These are phyloP conservation scores for Characodon lateralis DNA, from an alignment of 2,797 vertebrate species.

Conservation along the genomic window DNA sequence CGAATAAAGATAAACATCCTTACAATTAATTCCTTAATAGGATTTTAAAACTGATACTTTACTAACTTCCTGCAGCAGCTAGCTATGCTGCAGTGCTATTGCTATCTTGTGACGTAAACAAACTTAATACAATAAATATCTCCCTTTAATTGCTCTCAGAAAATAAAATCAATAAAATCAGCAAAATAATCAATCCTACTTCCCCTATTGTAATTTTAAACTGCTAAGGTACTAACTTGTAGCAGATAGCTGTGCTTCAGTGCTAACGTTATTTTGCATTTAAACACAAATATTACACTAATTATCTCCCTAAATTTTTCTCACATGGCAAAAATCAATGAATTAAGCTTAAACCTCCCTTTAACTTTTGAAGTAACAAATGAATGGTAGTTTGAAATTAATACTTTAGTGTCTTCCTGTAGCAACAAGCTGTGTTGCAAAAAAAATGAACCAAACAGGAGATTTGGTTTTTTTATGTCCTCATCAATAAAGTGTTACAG, in stretches of 20 bases:
- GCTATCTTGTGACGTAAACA: neutral
- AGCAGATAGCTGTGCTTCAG: neutral
- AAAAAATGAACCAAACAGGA: neutral
- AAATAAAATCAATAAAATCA: neutral
- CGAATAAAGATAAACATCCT: neutral
- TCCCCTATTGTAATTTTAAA: neutral
- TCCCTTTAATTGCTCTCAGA: neutral
- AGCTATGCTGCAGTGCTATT: neutral
- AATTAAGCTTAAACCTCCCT: neutral
- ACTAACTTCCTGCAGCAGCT: neutral
- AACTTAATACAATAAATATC: neutral
- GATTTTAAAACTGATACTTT: neutral
- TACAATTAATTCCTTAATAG: neutral
- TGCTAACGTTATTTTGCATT: neutral
- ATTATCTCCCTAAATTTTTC: neutral
- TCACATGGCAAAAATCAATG: neutral
- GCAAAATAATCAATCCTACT: neutral
- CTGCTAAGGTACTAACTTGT: neutral
- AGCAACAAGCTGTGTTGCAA: neutral
- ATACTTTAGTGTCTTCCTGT: neutral
- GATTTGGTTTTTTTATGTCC: neutral
- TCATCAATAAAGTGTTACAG: neutral
- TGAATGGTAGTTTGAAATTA: neutral
- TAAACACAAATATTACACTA: neutral
- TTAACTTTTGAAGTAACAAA: neutral